These are phyloP conservation scores for Calephelis nemesis DNA, from an alignment of 1,140 invertebrate genomes.

Conservation along the genomic window DNA sequence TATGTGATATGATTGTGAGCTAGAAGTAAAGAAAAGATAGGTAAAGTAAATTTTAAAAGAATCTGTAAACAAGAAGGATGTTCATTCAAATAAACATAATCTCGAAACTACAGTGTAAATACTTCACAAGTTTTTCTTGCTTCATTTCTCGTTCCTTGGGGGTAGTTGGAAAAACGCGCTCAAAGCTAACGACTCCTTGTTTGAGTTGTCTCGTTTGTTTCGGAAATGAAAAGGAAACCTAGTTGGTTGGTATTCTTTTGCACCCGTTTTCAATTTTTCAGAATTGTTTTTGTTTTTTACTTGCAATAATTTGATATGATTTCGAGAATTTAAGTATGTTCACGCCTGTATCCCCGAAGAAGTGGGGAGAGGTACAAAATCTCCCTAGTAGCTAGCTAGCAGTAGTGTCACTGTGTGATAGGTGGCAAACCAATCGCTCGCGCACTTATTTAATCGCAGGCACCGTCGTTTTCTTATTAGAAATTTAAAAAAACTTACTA, in stretches of 20 bases:
- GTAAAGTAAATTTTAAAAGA: constrained; percentile 9
- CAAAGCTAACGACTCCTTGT: constrained; percentile 27
- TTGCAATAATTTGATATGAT: not conserved
- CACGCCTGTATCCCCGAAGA: too few species aligned
- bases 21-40: not conserved
- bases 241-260: constrained; percentile 10
- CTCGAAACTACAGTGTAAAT: constrained; percentile 15
- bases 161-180: constrained; percentile 24
- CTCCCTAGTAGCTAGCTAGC: too few species aligned
- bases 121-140: constrained; percentile 24
- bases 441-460: too few species aligned
- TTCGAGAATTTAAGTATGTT: too few species aligned
- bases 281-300: not conserved
- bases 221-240: constrained; percentile 24
- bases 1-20: too few species aligned
- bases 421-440: too few species aligned
- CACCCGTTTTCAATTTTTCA: not conserved
- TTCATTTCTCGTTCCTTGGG: constrained; percentile 23
- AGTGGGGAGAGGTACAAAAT: too few species aligned
- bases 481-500: too few species aligned
- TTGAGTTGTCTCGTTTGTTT: constrained; percentile 23
- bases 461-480: too few species aligned
- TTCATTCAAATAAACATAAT: constrained; percentile 19
- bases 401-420: too few species aligned
- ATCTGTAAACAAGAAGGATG: constrained; percentile 12